Conservation (phyloP, 1,140 invertebrate genomes). For the Drosophila chauvacae region DNA sequence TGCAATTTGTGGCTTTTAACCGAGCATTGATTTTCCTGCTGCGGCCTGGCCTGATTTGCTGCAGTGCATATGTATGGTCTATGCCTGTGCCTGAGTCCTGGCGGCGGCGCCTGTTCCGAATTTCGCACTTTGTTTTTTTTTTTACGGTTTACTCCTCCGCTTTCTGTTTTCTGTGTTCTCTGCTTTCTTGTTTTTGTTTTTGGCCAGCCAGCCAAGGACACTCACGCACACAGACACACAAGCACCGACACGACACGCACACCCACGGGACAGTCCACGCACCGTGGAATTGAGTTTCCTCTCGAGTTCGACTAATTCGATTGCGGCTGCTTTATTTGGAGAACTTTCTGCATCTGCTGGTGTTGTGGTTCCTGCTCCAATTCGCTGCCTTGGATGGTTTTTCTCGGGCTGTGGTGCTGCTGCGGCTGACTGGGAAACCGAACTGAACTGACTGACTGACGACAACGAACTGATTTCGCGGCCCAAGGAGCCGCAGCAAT, state of each 20-base stretch:
- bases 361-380: slow-evolving; percentile 36
- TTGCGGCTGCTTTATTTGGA: slow-evolving; percentile 39
- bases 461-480: slow-evolving; percentile 76
- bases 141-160: not conserved
- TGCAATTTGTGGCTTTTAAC: slow-evolving; percentile 71
- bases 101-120: slow-evolving; percentile 37
- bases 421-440: slow-evolving; percentile 40
- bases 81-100: slow-evolving; percentile 13
- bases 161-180: slow-evolving; percentile 7
- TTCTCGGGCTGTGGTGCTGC: slow-evolving; percentile 47
- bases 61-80: slow-evolving; percentile 24
- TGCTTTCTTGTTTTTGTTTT: slow-evolving; percentile 46
- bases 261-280: slow-evolving; percentile 40
- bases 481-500: slow-evolving; percentile 59
- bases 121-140: slow-evolving; percentile 46
- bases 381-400: slow-evolving; percentile 55
- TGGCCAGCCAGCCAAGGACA: slow-evolving; percentile 65
- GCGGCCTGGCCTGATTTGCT: slow-evolving; percentile 59
- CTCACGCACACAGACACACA: slow-evolving; percentile 36
- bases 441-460: slow-evolving; percentile 78
- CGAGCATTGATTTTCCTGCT: slow-evolving; percentile 71
- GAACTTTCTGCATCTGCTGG: slow-evolving; percentile 33
- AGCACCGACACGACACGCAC: slow-evolving; percentile 30
- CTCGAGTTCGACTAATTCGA: slow-evolving; percentile 54
- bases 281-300: slow-evolving; percentile 47